Percentiles rank a stretch among this genome's conserved stretches.
These are phyloP conservation scores for Mesorhabditis spiculigera DNA, from an alignment of 2,888 invertebrate species.

Conservation along the genomic window DNA sequence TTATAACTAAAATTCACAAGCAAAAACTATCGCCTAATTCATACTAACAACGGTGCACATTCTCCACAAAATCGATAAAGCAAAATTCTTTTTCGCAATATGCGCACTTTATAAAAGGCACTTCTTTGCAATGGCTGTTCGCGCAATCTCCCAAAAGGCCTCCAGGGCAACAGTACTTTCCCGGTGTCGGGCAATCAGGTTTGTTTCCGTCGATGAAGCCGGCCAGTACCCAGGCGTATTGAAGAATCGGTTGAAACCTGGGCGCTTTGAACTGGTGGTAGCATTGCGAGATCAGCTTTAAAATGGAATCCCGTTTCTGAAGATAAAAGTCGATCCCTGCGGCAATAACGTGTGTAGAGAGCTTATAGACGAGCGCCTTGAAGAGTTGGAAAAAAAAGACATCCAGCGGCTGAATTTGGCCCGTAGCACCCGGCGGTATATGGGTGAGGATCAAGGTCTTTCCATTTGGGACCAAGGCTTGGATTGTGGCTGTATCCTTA, in stretches of 20 bases:
- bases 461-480: constrained; percentile 9
- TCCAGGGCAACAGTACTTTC: no score
- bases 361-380: constrained; percentile 12
- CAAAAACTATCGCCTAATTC: no score
- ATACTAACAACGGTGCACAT: no score
- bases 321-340: constrained; percentile 5
- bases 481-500: constrained; percentile 12
- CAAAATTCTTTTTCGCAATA: no score
- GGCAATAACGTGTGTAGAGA: background rate
- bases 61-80: no score
- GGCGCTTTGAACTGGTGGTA: constrained; percentile 10
- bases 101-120: no score
- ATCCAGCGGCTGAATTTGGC: constrained; percentile 19
- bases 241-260: background rate
- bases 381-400: constrained; percentile 14
- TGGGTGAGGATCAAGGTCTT: background rate
- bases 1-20: no score
- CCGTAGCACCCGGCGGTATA: constrained; percentile 20
- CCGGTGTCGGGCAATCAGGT: no score
- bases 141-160: no score
- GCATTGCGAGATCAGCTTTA: constrained; percentile 6
- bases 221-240: constrained; percentile 1
- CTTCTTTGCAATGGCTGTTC: no score
- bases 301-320: constrained; percentile 9
- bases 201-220: background rate